Base-by-base conservation (phyloP, 1,140 invertebrate species). In the Atta texana region DNA sequence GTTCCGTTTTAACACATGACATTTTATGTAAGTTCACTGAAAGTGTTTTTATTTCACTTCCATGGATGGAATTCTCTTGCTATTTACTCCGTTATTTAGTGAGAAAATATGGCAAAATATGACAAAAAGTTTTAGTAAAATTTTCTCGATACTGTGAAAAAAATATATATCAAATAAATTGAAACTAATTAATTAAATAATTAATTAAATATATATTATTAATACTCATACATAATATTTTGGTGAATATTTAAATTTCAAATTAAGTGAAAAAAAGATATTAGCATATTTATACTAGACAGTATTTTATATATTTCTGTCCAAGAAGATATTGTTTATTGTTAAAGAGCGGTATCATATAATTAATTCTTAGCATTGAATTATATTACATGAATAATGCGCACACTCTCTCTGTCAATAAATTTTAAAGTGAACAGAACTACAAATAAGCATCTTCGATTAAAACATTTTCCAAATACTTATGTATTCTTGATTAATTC, bases 1-100 rank as follows among this genome's bases (percentile, higher is more conserved):
- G 76, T 78, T 66, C 24, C 64, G 5, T 16, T 31, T 66, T 66
- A 53, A 80, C 14, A n/a, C 16, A 68, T 34, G 31, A 39, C 31
- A n/a, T 44, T 66, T 66, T 39, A 66, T 18, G 74, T 61, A 76
- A 61, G n/a, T n/a, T n/a, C 14, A 18, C 44, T 44, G 14, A 66
- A 78, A 77, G 59, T 63, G 10, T 78, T 68, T 49, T 80, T 80
- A 69, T 55, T 24, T 80, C 44, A 34, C 0, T 31, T 31, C 28
- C 24, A 44, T 63, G 57, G 34, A 8, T 76, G 34, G 31, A 53
- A 53, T 53, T 10, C 64, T 66, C 31, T 80, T 68, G 28, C 14
- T 53, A 24, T 28, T 80, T 80, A n/a, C 16, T 61, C 10, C 3
- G 16, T 80, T 24, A n/a, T 0, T 64, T 39, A 14, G 31, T 34